Conservation (phyloP, 2,113 vertebrate genomes). For the Burhinus bistriatus region DNA sequence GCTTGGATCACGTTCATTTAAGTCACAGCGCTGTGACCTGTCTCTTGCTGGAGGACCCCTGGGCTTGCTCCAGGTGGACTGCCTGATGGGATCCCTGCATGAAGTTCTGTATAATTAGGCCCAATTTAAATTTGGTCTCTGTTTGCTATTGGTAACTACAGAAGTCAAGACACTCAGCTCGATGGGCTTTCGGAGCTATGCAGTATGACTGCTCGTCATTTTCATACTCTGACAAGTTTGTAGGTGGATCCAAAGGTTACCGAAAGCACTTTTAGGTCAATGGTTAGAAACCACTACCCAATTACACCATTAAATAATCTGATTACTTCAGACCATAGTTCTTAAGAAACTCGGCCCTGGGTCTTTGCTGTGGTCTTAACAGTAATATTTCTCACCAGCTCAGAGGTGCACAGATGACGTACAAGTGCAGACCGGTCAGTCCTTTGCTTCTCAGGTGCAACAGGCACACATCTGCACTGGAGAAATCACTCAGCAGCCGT, state of each 20-base stretch:
- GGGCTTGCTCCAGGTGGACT: not conserved
- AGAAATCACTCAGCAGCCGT: not conserved
- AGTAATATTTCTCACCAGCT: not conserved
- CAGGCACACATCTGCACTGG: too few relatives aligned
- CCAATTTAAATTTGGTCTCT: not conserved
- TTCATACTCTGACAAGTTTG: not conserved
- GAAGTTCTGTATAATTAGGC: not conserved
- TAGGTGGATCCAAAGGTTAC: not conserved
- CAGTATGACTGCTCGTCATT: not conserved
- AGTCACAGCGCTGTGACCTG: rapidly evolving
- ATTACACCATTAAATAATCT: not conserved
- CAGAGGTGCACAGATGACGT: not conserved
- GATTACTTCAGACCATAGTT: not conserved
- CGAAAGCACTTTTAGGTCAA: not conserved
- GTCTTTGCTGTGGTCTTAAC: not conserved
- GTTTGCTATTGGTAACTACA: not conserved
- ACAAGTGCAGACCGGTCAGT: not conserved
- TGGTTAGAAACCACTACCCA: not conserved
- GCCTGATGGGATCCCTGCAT: not conserved
- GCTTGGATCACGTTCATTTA: not conserved
- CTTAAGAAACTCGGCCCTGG: not conserved
- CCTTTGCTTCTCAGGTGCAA: not conserved
- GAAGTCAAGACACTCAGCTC: not conserved
- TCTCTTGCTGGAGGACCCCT: not conserved
- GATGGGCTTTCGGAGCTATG: not conserved